These are phyloP conservation scores for Xanthorhoe spadicearia DNA, from an alignment of 2,888 invertebrate species.

Conservation along the genomic window DNA sequence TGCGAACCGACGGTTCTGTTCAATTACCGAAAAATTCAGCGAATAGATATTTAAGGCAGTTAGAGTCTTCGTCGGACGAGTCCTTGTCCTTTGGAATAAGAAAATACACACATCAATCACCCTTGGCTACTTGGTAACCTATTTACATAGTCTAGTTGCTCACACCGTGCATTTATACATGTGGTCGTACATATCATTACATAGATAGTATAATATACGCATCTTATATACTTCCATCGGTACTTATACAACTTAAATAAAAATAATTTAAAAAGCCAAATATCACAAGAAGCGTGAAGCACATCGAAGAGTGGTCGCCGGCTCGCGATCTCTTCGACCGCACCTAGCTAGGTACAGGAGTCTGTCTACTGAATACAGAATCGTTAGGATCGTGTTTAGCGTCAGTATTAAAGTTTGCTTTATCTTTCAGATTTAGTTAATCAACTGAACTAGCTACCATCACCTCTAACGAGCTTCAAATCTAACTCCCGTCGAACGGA, in stretches of 20 bases:
- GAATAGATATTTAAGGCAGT: conserved; percentile 89
- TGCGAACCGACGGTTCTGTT: conserved; percentile 54
- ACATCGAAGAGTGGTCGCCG: conserved; percentile 50
- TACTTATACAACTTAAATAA: conserved; percentile 54
- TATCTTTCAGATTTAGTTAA: conserved; percentile 46
- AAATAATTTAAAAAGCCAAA: conserved; percentile 78
- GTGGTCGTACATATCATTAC: conserved; percentile 45
- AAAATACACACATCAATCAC: conserved; percentile 69
- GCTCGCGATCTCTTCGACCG: conserved; percentile 42
- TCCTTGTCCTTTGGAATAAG: conserved; percentile 77
- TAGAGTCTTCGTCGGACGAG: conserved; percentile 84
- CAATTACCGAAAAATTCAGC: conserved; percentile 87
- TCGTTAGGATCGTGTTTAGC: conserved; percentile 36
- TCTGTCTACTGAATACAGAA: conserved; percentile 34
- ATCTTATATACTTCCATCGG: conserved; percentile 47
- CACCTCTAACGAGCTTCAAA: conserved; percentile 69
- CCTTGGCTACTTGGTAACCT: conserved; percentile 37
- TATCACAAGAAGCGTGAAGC: conserved; percentile 81
- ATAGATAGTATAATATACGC: conserved; percentile 38
- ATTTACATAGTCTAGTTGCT: conserved; percentile 32
- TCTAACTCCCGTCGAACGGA: conserved; percentile 59
- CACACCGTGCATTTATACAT: conserved; percentile 53
- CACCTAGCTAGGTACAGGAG: conserved; percentile 10
- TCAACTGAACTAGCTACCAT: conserved; percentile 70
- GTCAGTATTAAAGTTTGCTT: conserved; percentile 43